Evolutionary conservation across 2,113 vertebrate genomes (phyloP).

Genomic region (Sterna hirundo): DNA sequence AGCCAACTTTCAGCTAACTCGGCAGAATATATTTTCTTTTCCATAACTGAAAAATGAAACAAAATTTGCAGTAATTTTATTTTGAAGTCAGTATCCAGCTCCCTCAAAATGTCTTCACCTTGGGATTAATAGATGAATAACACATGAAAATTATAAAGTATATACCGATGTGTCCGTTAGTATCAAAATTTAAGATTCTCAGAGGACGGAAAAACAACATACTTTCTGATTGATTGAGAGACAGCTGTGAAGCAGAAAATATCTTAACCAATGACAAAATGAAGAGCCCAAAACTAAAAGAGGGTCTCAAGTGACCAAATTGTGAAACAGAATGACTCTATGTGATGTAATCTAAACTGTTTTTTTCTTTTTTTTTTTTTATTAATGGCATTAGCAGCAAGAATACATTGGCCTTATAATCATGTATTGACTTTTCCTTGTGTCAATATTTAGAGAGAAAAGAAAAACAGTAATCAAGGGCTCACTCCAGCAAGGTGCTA

Average conservation of each 20-base stretch:
- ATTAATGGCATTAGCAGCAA: not conserved
- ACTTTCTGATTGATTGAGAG: not conserved
- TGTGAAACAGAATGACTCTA: not conserved
- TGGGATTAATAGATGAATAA: not conserved
- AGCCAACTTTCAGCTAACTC: not conserved
- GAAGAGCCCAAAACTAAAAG: not conserved
- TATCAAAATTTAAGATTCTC: not conserved
- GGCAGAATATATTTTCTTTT: not conserved
- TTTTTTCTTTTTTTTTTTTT: not conserved
- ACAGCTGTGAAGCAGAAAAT: conserved; percentile 14
- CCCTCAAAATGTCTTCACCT: not conserved
- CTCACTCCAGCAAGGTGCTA: not conserved
- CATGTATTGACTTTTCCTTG: not conserved
- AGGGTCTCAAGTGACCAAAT: not conserved
- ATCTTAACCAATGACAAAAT: not conserved
- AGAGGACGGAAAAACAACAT: not conserved
- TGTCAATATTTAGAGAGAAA: not conserved
- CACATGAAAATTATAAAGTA: not conserved
- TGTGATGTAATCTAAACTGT: not conserved
- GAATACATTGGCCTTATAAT: not conserved
- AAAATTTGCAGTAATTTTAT: not conserved
- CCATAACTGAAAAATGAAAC: not conserved
- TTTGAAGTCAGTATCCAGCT: not conserved
- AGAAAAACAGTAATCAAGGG: not conserved
- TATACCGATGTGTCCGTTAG: not conserved